A percentile compares a stretch with the other conserved stretches of the same genome.
Conservation (phyloP, 2,797 vertebrate species). For the Platyrinchus mystaceus region DNA sequence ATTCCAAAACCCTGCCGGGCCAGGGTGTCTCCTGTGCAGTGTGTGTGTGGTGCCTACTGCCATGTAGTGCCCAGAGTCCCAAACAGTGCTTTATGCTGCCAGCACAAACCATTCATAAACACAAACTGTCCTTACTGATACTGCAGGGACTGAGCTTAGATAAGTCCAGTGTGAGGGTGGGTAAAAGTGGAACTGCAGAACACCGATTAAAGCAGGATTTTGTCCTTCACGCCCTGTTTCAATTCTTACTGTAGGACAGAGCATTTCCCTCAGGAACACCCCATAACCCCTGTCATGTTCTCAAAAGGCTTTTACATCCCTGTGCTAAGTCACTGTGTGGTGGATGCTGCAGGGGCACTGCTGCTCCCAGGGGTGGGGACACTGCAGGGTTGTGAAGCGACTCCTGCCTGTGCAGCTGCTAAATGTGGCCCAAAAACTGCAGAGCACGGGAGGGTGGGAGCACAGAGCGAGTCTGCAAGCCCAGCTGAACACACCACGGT, state of each 20-base stretch:
- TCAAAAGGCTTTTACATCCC: not conserved
- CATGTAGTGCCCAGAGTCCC: not conserved
- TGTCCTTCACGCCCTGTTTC: not conserved
- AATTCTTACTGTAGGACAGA: not conserved
- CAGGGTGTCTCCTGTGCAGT: not conserved
- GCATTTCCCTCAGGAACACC: not conserved
- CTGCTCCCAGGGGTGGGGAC: not conserved
- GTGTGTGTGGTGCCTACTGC: not conserved
- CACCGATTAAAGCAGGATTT: not conserved
- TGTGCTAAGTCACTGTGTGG: not conserved
- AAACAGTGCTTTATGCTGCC: not conserved
- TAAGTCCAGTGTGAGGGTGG: not conserved
- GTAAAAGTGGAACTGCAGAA: not conserved
- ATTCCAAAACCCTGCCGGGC: not conserved
- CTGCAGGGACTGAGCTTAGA: not conserved
- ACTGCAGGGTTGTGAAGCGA: accelerated
- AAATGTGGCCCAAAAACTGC: not conserved
- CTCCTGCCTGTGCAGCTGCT: not conserved
- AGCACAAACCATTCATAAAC: not conserved
- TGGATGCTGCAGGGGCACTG: not conserved
- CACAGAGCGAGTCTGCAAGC: not conserved
- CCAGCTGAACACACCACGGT: not conserved
- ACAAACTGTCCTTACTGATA: accelerated
- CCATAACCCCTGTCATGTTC: not conserved
- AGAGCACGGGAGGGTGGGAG: accelerated